Base-by-base conservation (phyloP, 2,888 invertebrate genomes). In the Apoderus coryli region DNA sequence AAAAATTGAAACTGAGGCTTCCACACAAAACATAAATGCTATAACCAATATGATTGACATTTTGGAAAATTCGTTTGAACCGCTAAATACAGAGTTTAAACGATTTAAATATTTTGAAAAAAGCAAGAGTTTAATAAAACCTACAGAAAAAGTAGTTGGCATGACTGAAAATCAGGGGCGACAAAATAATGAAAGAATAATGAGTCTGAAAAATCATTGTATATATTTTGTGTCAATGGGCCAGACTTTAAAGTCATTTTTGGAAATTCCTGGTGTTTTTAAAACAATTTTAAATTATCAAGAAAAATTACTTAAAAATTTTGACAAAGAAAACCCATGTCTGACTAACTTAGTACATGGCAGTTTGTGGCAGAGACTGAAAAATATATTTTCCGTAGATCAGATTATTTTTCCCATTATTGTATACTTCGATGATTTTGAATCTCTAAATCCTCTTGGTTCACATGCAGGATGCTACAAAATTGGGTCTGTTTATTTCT, bases 391-490 rank as follows among this genome's bases (percentile, higher is more conserved):
- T 11, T 11, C 28, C 2, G 2, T 14, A 16, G n/a, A 25, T 19
- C 10, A 33, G 4, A 25, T 29, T 30, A 23, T 33, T 6, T 25
- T 33, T 30, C 30, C 33, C 4, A 7, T 33, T 11, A 16, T 33
- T 22, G 3, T 44, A 13, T 44, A 34, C 28, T 44, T 34, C 16
- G 44, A 46, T 34, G 43, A 44, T 16, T 39, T 38, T 25, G 40
- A 45, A 27, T 22, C 23, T 4, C 33, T 37, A 11, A 44, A 45
- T 27, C 32, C 39, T 27, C 16, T 44, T 7, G 42, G 42, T 6
- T 32, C 33, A 5, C 44, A 41, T 22, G 30, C 40, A n/a, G 43
- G 43, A 3, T 22, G 26, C 13, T 34, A 44, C 25, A 46, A 47
- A 34, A 22, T 45, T 14, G 44, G 44, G 10, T 39, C 34, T 4